Base-by-base conservation (phyloP, 2,888 invertebrate species). In the Parnassius apollo region DNA sequence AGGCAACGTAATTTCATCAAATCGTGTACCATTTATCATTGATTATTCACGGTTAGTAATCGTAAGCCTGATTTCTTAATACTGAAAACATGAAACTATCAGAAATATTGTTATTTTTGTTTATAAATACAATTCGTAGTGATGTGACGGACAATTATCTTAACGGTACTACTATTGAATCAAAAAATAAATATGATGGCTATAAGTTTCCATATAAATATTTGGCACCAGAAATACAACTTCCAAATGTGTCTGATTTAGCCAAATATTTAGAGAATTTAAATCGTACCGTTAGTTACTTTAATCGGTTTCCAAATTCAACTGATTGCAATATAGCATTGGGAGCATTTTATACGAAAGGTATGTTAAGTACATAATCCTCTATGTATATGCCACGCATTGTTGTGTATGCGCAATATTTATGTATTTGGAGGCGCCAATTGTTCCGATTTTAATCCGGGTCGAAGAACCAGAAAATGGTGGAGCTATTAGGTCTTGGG, bases 161-260 rank as follows among this genome's bases (percentile, higher is more conserved):
- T 1, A 42, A 54, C 9, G 42, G 42, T 10, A 18, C 11, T 12
- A 45, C 25, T 44, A 1, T 25, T 11, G n/a, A 42, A 44, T 44
- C 44, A 18, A 49, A 59, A 52, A 42, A 51, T 25, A n/a, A 35
- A 48, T 72, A 72, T 54, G 42, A 52, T 46, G 74, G 74, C 9
- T 67, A 70, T 48, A 65, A 67, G 1, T 69, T 75, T 64, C 72
- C 71, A 8, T 51, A 50, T 10, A 66, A 70, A 55, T 73, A 70
- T 65, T 61, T 73, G 46, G 52, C 54, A 2, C 42, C 52, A 1
- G 72, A 73, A 45, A n/a, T 61, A n/a, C 50, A 48, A 18, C 22
- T 51, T 2, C 64, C 68, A 42, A 66, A 65, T 4, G 8, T 48
- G 1, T 35, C 9, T 0, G 64, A 66, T 49, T 55, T 70, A 52